These are phyloP conservation scores for Drosophila anceps DNA, from an alignment of 2,888 invertebrate species.

Conservation along the genomic window DNA sequence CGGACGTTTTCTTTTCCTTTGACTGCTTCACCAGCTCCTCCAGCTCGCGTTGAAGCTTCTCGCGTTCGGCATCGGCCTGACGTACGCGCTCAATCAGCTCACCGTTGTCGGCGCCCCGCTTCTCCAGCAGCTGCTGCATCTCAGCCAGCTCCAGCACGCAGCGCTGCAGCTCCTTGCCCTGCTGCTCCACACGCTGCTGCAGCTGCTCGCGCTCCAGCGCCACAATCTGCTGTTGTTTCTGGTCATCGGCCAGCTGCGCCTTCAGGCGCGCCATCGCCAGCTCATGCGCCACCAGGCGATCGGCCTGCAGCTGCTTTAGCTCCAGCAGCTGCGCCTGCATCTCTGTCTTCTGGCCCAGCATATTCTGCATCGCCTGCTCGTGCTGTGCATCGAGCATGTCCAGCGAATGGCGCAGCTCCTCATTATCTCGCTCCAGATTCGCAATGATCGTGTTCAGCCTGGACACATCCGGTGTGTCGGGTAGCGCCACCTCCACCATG, in stretches of 20 bases:
- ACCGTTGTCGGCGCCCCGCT: conserved; percentile 76
- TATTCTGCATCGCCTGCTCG: conserved; percentile 88
- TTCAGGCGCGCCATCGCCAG: conserved; percentile 68
- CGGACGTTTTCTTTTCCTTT: conserved; percentile 81
- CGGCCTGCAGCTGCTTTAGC: conserved; percentile 80
- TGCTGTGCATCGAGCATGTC: conserved; percentile 92
- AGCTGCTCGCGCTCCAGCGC: conserved; percentile 62
- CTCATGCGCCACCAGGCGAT: conserved; percentile 73
- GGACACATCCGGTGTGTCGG: conserved; percentile 27
- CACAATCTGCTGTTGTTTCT: conserved; percentile 50
- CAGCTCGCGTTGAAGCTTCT: conserved; percentile 74
- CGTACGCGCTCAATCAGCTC: conserved; percentile 81
- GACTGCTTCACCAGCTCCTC: conserved; percentile 67
- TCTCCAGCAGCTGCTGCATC: conserved; percentile 76
- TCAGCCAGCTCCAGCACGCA: conserved; percentile 72
- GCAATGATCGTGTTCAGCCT: conserved; percentile 85
- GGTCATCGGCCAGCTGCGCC: conserved; percentile 53
- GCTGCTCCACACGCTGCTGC: conserved; percentile 71
- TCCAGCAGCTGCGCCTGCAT: conserved; percentile 86
- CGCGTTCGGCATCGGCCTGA: conserved; percentile 74
- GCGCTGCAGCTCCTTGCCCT: conserved; percentile 72
- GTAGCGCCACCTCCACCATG: conserved; percentile 61
- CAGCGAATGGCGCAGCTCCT: conserved; percentile 86
- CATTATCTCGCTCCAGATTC: conserved; percentile 85
- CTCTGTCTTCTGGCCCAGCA: conserved; percentile 87